These are phyloP conservation scores for Drosophila seguyi DNA, from an alignment of 1,140 invertebrate species.

Conservation along the genomic window DNA sequence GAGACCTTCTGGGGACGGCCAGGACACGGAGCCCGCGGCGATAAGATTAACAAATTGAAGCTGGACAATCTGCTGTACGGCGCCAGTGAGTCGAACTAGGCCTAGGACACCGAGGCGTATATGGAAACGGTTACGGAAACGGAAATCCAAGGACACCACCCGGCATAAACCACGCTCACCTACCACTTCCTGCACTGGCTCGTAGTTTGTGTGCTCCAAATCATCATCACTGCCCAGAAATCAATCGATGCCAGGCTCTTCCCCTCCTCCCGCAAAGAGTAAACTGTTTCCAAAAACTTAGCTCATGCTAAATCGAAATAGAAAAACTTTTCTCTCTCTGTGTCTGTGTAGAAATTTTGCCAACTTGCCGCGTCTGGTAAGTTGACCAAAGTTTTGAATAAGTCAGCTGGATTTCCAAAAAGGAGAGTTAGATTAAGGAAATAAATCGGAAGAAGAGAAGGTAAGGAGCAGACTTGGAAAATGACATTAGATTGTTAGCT, in stretches of 20 bases:
- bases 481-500: conserved; percentile 22
- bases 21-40: conserved; percentile 88
- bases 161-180: not conserved
- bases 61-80: conserved; percentile 84
- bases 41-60: conserved; percentile 80
- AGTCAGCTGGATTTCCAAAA: conserved; percentile 21
- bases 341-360: conserved; percentile 51
- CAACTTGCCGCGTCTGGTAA: conserved; percentile 70
- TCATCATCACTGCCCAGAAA: conserved; percentile 56
- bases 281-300: conserved; percentile 18
- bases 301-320: conserved; percentile 2
- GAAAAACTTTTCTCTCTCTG: conserved; percentile 3
- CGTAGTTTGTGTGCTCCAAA: conserved; percentile 58
- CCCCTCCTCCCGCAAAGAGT: conserved; percentile 1
- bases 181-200: conserved; percentile 35
- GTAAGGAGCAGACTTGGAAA: conserved; percentile 4
- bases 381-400: conserved; percentile 65
- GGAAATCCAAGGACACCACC: not conserved
- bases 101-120: not conserved
- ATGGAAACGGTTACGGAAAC: not conserved
- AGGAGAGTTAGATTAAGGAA: conserved; percentile 1
- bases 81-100: conserved; percentile 53
- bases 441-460: conserved; percentile 7
- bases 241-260: conserved; percentile 50
- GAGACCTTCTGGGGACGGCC: conserved; percentile 89